phyloP scores from a whole-genome alignment of 92 coral and sea anemone genomes.

The Montipora capitata region DNA sequence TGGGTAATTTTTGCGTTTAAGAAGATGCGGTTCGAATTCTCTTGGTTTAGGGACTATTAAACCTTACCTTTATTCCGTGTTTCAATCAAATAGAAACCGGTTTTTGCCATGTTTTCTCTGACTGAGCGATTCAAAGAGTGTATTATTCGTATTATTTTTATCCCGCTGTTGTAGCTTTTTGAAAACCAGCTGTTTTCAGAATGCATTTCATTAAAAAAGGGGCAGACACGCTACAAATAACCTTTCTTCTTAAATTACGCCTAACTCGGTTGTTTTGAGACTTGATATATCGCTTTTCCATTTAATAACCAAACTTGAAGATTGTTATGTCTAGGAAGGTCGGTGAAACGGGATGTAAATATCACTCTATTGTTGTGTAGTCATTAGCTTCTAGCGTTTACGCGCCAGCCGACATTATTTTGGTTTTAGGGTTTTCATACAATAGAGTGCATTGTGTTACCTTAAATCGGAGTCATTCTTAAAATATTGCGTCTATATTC shows the following conservation, averaged over 20 bases:
- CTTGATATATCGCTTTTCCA: slow-evolving; percentile 53
- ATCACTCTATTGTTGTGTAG: slow-evolving; percentile 33
- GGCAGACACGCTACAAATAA: slow-evolving; percentile 45
- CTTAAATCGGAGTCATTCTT: neutral
- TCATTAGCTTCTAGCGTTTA: slow-evolving; percentile 16
- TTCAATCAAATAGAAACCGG: no score
- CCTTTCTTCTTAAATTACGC: slow-evolving; percentile 55
- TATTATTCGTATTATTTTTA: no score
- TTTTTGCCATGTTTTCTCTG: no score
- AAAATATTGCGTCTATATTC: neutral
- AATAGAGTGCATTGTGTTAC: slow-evolving; percentile 33
- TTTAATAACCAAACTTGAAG: slow-evolving; percentile 49
- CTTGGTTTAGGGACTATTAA: no score
- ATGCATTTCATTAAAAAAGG: slow-evolving; percentile 8
- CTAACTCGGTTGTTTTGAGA: slow-evolving; percentile 53
- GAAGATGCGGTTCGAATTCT: no score
- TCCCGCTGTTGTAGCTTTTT: neutral
- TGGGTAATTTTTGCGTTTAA: no score
- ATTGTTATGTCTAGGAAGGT: slow-evolving; percentile 40
- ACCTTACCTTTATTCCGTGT: no score
- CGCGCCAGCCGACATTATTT: slow-evolving; percentile 9
- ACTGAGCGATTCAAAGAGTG: no score
- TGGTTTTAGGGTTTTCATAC: slow-evolving; percentile 24
- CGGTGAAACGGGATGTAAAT: slow-evolving; percentile 24
- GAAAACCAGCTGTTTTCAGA: slow-evolving; percentile 34